These are phyloP conservation scores for Ectropis crepuscularia DNA, from an alignment of 2,888 invertebrate genomes.

Conservation along the genomic window DNA sequence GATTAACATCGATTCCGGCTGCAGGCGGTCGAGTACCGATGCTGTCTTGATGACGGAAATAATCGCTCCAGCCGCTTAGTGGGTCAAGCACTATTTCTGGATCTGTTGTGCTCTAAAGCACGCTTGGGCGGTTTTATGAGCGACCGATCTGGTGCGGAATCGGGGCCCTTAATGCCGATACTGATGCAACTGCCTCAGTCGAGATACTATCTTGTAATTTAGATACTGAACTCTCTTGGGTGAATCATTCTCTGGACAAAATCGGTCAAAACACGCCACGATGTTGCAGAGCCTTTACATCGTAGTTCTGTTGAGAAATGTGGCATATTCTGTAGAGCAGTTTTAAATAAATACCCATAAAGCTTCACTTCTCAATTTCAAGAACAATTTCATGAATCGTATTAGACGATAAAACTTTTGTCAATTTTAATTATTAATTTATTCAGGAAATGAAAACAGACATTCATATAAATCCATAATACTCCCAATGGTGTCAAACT, in stretches of 20 bases:
- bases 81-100: constrained; percentile 82
- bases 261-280: constrained; percentile 1
- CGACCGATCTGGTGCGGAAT: constrained; percentile 57
- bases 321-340: no score
- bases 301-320: not conserved
- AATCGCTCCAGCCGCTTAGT: constrained; percentile 80
- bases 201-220: constrained; percentile 36
- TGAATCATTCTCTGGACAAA: constrained; percentile 14
- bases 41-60: constrained; percentile 80
- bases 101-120: constrained; percentile 73
- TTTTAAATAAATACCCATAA: no score
- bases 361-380: not conserved
- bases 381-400: constrained; percentile 10
- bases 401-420: constrained; percentile 44
- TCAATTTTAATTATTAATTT: constrained; percentile 51
- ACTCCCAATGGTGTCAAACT: constrained; percentile 75
- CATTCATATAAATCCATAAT: constrained; percentile 69
- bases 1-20: constrained; percentile 62
- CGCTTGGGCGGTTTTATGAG: constrained; percentile 70
- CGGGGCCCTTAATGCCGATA: constrained; percentile 59
- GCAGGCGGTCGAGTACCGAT: constrained; percentile 52
- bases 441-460: constrained; percentile 52
- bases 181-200: constrained; percentile 50
- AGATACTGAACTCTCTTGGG: constrained; percentile 31
- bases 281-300: not conserved